phyloP scores from a whole-genome alignment of 2,113 vertebrate genomes.

The Otis tarda region DNA sequence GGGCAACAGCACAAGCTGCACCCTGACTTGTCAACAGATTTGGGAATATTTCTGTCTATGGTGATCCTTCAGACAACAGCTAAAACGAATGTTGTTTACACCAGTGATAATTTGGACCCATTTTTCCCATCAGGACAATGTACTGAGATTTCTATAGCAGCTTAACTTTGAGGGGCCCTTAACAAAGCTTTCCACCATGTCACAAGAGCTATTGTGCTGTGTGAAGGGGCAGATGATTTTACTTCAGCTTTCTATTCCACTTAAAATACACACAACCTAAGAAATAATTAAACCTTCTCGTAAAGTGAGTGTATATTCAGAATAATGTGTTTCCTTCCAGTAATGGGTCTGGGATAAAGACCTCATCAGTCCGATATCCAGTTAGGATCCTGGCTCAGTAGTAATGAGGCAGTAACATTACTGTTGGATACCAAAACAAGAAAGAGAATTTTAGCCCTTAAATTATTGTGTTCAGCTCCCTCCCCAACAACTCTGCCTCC shows the following conservation, averaged over 20 bases:
- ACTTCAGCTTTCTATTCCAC: background rate
- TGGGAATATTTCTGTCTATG: background rate
- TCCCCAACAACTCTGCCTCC: background rate
- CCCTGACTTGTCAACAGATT: background rate
- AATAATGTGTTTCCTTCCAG: background rate
- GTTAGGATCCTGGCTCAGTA: background rate
- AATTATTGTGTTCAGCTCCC: background rate
- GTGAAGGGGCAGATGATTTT: background rate
- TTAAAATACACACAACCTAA: background rate
- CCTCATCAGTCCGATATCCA: background rate
- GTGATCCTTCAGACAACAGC: background rate
- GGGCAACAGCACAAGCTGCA: background rate
- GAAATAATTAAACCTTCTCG: background rate
- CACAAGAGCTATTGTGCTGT: background rate
- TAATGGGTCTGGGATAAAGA: background rate
- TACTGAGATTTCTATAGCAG: background rate
- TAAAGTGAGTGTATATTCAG: background rate
- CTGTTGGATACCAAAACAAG: background rate
- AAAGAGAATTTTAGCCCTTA: background rate
- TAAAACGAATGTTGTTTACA: background rate
- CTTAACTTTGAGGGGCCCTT: background rate
- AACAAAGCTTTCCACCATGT: background rate
- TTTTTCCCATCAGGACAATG: background rate
- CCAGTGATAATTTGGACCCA: background rate
- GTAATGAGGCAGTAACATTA: background rate